Base-by-base conservation (phyloP, 1,140 invertebrate genomes). In the Pachypsylla venusta region DNA sequence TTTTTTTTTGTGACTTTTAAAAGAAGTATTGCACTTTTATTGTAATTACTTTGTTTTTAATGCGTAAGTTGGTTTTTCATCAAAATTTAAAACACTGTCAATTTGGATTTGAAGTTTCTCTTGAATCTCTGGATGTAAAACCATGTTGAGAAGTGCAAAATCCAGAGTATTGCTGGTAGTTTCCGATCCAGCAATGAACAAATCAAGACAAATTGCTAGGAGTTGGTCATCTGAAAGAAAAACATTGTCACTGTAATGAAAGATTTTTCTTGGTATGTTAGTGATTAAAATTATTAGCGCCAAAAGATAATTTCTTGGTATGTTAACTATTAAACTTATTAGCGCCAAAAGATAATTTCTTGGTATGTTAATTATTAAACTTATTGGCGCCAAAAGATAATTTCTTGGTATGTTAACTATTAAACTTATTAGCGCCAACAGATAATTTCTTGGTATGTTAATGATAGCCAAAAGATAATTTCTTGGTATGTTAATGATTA, bases 121-220 rank as follows among this genome's bases (percentile, higher is more conserved):
- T 68, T 92, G 87, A 1, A 86, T 70, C 19, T 82, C 75, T 58
- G 77, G 76, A 60, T 85, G 69, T 40, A 81, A 68, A 1, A 84
- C 69, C 65, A 87, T 77, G n/a, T 78, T 74, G 35, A 88, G 72
- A 26, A 91, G 71, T 1, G 79, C 75, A 71, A 89, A 85, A 60
- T 82, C 79, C 2, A 91, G 65, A 0, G 82, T 79, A 26, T 76
- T 80, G 35, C 83, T 79, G 0, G 86, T 90, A 0, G 87, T 90
- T 59, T 78, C 76, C 0, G 76, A 76, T 5, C 84, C 84, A 2
- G 82, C 84, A 60, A 86, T 78, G 56, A 87, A 80, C 2, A 86
- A 70, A 66, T 87, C 84, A 7, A 85, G 64, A 60, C 83, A 78
- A n/a, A 84, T 75, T 64, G 82, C 75, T 14, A 81, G 71, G 26